Evolutionary conservation across 2,797 vertebrate genomes (phyloP).

Genomic region (Lerista edwardsae): DNA sequence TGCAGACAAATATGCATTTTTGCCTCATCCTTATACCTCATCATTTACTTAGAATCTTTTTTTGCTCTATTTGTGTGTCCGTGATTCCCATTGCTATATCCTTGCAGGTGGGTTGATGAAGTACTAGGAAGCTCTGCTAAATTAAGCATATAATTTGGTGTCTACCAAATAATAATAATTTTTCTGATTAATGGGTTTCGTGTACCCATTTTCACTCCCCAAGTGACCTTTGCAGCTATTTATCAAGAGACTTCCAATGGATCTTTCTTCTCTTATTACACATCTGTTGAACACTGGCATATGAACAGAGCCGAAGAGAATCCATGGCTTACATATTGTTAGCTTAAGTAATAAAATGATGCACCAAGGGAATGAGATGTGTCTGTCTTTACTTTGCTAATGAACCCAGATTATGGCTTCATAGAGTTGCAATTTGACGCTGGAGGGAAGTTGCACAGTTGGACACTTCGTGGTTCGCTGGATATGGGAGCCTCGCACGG

Average conservation of each 20-base stretch:
- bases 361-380: fast-evolving
- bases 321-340: neutral
- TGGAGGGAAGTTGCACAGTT: fast-evolving
- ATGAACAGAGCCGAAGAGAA: neutral
- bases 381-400: neutral
- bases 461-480: fast-evolving
- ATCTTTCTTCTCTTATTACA: neutral
- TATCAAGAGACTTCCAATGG: neutral
- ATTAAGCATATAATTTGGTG: neutral
- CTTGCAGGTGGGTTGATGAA: neutral
- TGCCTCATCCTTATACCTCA: neutral
- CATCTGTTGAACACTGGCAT: neutral
- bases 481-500: fast-evolving
- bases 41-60: neutral
- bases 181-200: neutral
- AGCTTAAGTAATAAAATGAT: neutral
- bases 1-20: neutral
- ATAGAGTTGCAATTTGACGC: fast-evolving
- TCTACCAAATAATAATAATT: neutral
- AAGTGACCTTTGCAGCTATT: neutral
- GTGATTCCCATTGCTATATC: neutral
- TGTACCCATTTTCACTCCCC: neutral
- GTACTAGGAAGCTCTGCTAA: neutral
- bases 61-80: neutral
- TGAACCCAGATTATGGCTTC: neutral